Base-by-base conservation (phyloP, 1,140 invertebrate genomes). In the Neomicropteryx cornuta region DNA sequence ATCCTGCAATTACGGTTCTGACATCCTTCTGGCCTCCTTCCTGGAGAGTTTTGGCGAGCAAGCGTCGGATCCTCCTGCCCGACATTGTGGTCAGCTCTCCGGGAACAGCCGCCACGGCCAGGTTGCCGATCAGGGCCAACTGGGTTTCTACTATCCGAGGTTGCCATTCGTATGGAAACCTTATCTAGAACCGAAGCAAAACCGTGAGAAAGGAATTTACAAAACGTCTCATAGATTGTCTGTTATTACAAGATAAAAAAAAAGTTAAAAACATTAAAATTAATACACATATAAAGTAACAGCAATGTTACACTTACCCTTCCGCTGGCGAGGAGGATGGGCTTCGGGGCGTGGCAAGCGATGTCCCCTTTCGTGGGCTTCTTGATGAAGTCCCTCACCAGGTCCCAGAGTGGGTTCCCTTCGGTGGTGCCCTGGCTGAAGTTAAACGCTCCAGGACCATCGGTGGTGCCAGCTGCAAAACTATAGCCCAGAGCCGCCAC, bases 1-100 rank as follows among this genome's bases (percentile, higher is more conserved):
- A 68, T 1, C 89, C 89, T 1, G 86, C 81, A 14, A 95, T 75
- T 18, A 90, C 76, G 1, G 87, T 76, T 36, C 74, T 62, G 1
- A 72, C 70, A 4, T 62, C 50, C 24, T 56, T 53, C 5, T 69
- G 64, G 0, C 52, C 53, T 1, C 38, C 34, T 1, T 18, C n/a
- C 35, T 39, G 18, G 50, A 55, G 49, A 11, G 58, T 68, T 3
- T 66, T 52, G 3, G 60, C 61, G 3, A 93, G 68, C 22, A 76
- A 68, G 22, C 80, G 70, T 35, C 82, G 64, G 39, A 93, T 62
- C 36, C 91, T 69, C 36, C 92, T 71, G 1, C 91, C 92, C 4
- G 89, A 75, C 92, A 96, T 96, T 0, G 91, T 96, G 11, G 89
- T 94, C 49, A 95, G 88, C 64, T 97, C 92, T 13, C 87, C 92